Conservation (phyloP, 2,797 vertebrate genomes). For the Hemitrygon akajei region DNA sequence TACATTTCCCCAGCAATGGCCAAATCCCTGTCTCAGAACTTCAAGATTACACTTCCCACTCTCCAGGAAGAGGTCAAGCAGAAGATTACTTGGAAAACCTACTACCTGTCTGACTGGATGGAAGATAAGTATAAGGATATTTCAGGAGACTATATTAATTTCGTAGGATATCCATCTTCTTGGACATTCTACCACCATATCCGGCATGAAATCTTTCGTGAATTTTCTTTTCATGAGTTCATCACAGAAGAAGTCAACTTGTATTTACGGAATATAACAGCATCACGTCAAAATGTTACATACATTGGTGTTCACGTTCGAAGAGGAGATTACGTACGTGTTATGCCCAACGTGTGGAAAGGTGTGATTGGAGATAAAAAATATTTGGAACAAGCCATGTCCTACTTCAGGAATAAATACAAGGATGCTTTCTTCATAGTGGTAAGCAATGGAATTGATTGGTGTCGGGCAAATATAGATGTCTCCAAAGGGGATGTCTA, state of each 20-base stretch:
- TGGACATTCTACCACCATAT: constrained; percentile 53
- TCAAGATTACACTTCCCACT: constrained; percentile 48
- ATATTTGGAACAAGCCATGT: constrained; percentile 51
- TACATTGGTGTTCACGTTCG: constrained; percentile 54
- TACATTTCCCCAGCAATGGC: constrained; percentile 45
- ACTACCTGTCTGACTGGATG: constrained; percentile 50
- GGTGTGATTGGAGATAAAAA: constrained; percentile 52
- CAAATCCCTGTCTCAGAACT: constrained; percentile 43
- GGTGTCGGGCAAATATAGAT: constrained; percentile 50
- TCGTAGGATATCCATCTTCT: constrained; percentile 48
- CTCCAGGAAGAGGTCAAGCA: not conserved
- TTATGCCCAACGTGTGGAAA: constrained; percentile 50
- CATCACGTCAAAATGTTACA: constrained; percentile 40
- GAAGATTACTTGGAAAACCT: constrained; percentile 39
- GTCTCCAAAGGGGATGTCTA: constrained; percentile 47
- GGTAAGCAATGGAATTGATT: constrained; percentile 50
- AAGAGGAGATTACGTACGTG: constrained; percentile 50
- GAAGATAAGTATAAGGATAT: constrained; percentile 48
- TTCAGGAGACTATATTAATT: constrained; percentile 39
- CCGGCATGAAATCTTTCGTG: constrained; percentile 42
- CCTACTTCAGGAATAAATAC: constrained; percentile 48
- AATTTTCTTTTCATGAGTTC: constrained; percentile 45
- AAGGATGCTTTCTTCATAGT: constrained; percentile 49
- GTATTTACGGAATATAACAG: constrained; percentile 39
- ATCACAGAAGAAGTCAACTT: constrained; percentile 42